phyloP scores from a whole-genome alignment of 1,140 invertebrate species.

The Caenorhabditis latens region DNA sequence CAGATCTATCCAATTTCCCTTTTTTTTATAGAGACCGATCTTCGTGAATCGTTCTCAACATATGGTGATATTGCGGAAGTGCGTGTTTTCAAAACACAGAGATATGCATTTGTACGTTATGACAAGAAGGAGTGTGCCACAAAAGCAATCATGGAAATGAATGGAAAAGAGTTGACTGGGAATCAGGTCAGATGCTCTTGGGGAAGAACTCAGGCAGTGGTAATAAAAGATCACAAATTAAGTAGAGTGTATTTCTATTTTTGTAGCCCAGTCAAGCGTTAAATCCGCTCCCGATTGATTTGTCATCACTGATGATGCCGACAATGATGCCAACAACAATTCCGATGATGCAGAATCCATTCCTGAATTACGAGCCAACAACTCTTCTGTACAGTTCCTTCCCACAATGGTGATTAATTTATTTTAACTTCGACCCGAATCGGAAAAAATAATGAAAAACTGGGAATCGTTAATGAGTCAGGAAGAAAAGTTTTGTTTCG shows the following conservation, averaged over 20 bases:
- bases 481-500: not conserved
- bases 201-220: conserved; percentile 81
- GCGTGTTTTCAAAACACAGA: conserved; percentile 98
- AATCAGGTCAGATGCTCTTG: conserved; percentile 97
- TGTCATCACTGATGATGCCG: conserved; percentile 45
- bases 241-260: not conserved
- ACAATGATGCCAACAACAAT: conserved; percentile 46
- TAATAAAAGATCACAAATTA: conserved; percentile 33
- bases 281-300: conserved; percentile 52
- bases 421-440: not conserved
- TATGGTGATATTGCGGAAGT: conserved; percentile 97
- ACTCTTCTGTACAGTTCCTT: conserved; percentile 46
- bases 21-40: conserved; percentile 85
- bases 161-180: conserved; percentile 95
- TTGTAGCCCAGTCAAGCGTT: conserved; percentile 49
- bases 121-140: conserved; percentile 97
- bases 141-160: conserved; percentile 95
- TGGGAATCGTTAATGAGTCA: not conserved
- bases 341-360: conserved; percentile 46
- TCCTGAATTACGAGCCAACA: conserved; percentile 42
- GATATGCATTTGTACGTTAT: conserved; percentile 98
- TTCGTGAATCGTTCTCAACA: conserved; percentile 93
- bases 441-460: not conserved
- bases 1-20: not conserved
- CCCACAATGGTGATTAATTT: conserved; percentile 55